Conservation (phyloP, 2,797 vertebrate genomes). For the Petrocephalus schoutedeni region DNA sequence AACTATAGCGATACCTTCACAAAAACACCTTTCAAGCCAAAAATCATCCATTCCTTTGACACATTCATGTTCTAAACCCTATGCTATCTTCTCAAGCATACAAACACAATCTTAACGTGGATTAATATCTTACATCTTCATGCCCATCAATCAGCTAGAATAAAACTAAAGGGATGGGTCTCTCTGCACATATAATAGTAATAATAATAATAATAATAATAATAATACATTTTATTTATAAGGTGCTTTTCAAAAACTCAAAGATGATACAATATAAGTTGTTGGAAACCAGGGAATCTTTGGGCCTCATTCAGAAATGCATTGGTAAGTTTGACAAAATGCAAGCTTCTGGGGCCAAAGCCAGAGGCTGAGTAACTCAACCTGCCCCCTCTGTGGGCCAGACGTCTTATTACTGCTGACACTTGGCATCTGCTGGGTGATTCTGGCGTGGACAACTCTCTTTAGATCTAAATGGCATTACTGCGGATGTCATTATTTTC, state of each 20-base stretch:
- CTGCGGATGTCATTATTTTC: not conserved
- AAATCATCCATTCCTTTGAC: slow-evolving; percentile 69
- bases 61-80: slow-evolving; percentile 65
- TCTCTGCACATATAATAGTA: not conserved
- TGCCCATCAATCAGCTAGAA: not conserved
- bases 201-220: not conserved
- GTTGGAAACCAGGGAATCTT: not conserved
- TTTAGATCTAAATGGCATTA: not conserved
- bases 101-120: not conserved
- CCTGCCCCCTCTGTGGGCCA: not conserved
- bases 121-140: not conserved
- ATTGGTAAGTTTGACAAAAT: not conserved
- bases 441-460: not conserved
- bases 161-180: not conserved
- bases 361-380: not conserved
- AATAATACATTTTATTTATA: not conserved
- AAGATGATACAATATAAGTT: not conserved
- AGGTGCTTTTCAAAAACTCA: not conserved
- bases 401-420: not conserved
- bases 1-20: slow-evolving; percentile 74
- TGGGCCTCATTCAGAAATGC: not conserved
- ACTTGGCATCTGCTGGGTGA: not conserved
- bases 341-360: not conserved
- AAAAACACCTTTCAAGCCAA: slow-evolving; percentile 70
- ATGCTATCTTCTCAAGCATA: not conserved